Percentiles rank a stretch among this genome's conserved stretches.
These are phyloP conservation scores for Temnothorax unifasciatus DNA, from an alignment of 2,888 invertebrate species.

Conservation along the genomic window DNA sequence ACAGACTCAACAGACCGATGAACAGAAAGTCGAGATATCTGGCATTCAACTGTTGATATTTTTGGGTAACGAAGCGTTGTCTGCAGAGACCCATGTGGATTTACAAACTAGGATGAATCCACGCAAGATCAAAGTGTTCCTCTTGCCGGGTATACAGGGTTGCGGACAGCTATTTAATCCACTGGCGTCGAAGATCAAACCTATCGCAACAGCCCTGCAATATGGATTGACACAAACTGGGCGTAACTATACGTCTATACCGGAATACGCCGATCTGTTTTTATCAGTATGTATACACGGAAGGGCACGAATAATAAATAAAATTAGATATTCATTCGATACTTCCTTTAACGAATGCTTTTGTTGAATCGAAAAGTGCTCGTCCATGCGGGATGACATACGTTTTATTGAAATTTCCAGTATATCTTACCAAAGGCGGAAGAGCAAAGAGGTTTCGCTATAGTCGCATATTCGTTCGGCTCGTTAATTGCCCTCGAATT, in stretches of 20 bases:
- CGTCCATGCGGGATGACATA: neutral
- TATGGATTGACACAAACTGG: constrained; percentile 44
- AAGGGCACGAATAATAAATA: neutral
- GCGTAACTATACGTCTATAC: neutral
- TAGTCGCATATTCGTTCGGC: constrained; percentile 97
- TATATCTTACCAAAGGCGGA: constrained; percentile 87
- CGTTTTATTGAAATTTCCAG: constrained; percentile 83
- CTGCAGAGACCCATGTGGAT: constrained; percentile 72
- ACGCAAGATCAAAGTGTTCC: constrained; percentile 78
- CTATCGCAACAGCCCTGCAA: constrained; percentile 81
- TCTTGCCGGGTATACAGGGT: constrained; percentile 86
- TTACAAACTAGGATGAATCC: constrained; percentile 72
- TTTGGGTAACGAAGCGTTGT: constrained; percentile 62
- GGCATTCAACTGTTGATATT: constrained; percentile 51
- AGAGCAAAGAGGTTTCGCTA: constrained; percentile 87
- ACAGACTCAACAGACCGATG: constrained; percentile 36
- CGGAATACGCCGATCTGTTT: constrained; percentile 55
- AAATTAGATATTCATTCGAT: neutral
- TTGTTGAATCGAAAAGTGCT: neutral
- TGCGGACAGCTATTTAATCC: constrained; percentile 80
- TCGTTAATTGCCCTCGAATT: constrained; percentile 92
- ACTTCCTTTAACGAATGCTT: neutral
- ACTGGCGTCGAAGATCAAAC: constrained; percentile 80
- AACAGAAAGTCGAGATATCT: neutral
- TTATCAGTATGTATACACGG: constrained; percentile 50